These are phyloP conservation scores for Micropoecilia bifurca DNA, from an alignment of 2,797 vertebrate species.

Conservation along the genomic window DNA sequence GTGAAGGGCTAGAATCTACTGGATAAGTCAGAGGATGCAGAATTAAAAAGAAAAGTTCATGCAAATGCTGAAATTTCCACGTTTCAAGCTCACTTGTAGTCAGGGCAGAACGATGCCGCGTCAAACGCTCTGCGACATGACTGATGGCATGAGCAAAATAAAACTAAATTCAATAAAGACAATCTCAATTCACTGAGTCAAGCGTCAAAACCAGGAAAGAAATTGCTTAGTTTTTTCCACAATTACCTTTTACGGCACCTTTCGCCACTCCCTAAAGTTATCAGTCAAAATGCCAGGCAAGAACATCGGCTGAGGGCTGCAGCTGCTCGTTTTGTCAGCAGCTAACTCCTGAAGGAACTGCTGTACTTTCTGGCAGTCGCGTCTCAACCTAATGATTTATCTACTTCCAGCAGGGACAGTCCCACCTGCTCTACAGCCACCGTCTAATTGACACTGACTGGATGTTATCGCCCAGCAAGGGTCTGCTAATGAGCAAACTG, in stretches of 20 bases:
- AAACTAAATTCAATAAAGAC: not conserved
- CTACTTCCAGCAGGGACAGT: conserved; percentile 53
- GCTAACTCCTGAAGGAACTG: conserved; percentile 19
- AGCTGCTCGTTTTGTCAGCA: conserved; percentile 22
- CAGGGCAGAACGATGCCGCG: not conserved
- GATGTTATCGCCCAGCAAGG: conserved; percentile 68
- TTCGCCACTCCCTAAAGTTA: not conserved
- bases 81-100: not conserved
- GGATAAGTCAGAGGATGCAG: not conserved
- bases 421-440: conserved; percentile 67
- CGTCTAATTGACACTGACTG: conserved; percentile 73
- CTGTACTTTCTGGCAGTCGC: conserved; percentile 38
- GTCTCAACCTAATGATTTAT: conserved; percentile 55
- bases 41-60: not conserved
- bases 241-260: not conserved
- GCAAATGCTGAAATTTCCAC: not conserved
- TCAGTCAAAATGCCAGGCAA: conserved; percentile 3
- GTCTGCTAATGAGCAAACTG: conserved; percentile 74
- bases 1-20: not conserved
- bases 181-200: not conserved
- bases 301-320: conserved; percentile 2
- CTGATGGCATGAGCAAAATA: not conserved
- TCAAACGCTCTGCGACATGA: not conserved
- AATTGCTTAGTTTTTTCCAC: not conserved
- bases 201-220: not conserved